A percentile compares a stretch with the other conserved stretches of the same genome.
phyloP scores from a whole-genome alignment of 2,113 vertebrate genomes.

The Nettapus auritus region DNA sequence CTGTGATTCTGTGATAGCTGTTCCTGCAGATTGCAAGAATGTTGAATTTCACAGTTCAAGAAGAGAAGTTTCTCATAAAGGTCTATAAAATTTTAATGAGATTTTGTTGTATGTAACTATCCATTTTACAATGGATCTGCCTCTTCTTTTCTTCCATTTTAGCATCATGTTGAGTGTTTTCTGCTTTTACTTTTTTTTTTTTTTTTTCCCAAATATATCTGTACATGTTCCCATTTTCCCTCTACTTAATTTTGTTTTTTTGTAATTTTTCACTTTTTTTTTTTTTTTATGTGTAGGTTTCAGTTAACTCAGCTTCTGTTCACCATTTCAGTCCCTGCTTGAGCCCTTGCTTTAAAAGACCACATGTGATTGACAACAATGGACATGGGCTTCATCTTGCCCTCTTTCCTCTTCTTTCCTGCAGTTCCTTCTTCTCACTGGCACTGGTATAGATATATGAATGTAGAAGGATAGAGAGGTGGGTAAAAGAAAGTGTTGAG shows the following conservation, averaged over 20 bases:
- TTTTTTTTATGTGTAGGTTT: not conserved
- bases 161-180: not conserved
- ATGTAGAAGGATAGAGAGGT: not conserved
- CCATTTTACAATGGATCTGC: not conserved
- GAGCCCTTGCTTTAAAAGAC: not conserved
- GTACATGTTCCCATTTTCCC: fast-evolving
- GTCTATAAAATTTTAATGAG: not conserved
- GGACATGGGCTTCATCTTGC: not conserved
- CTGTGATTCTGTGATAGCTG: too few species aligned
- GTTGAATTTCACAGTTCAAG: not conserved
- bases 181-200: not conserved
- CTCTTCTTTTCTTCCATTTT: not conserved
- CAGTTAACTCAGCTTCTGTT: not conserved
- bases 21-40: not conserved
- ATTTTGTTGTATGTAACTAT: not conserved
- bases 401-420: not conserved
- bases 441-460: not conserved
- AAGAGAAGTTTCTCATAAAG: not conserved
- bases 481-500: not conserved
- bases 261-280: not conserved
- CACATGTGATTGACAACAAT: not conserved
- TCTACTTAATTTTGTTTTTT: not conserved
- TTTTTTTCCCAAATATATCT: not conserved
- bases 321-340: not conserved
- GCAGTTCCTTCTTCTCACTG: not conserved